Evolutionary conservation across 2,797 vertebrate genomes (phyloP).

Genomic region (Simalia tracyae): DNA sequence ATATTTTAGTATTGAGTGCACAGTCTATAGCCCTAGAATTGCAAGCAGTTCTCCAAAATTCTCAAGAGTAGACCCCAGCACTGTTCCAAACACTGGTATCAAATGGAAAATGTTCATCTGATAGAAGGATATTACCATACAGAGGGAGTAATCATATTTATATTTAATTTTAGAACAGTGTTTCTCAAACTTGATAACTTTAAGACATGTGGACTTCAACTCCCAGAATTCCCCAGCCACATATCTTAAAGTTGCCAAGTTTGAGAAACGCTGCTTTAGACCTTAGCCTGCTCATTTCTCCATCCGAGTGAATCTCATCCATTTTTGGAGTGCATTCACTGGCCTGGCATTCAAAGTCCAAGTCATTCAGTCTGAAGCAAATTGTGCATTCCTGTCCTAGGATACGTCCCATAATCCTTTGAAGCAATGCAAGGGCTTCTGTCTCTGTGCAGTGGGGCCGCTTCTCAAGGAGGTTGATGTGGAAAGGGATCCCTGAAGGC

Average conservation of each 20-base stretch:
- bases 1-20: neutral
- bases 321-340: neutral
- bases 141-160: no score
- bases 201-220: no score
- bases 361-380: neutral
- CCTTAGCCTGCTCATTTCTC: neutral
- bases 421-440: neutral
- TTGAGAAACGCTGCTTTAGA: neutral
- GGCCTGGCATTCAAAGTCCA: neutral
- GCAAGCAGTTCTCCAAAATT: neutral
- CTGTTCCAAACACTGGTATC: neutral
- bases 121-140: neutral
- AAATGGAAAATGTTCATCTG: neutral
- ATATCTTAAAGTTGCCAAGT: neutral
- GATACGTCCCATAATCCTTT: neutral
- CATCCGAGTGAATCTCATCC: neutral
- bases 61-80: neutral
- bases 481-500: neutral
- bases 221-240: no score
- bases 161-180: no score
- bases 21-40: neutral
- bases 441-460: neutral
- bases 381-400: neutral
- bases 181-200: no score
- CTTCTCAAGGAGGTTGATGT: neutral